A percentile compares a stretch with the other conserved stretches of the same genome.
Evolutionary conservation across 2,888 invertebrate species (phyloP).

Genomic region (Trisateles emortualis): DNA sequence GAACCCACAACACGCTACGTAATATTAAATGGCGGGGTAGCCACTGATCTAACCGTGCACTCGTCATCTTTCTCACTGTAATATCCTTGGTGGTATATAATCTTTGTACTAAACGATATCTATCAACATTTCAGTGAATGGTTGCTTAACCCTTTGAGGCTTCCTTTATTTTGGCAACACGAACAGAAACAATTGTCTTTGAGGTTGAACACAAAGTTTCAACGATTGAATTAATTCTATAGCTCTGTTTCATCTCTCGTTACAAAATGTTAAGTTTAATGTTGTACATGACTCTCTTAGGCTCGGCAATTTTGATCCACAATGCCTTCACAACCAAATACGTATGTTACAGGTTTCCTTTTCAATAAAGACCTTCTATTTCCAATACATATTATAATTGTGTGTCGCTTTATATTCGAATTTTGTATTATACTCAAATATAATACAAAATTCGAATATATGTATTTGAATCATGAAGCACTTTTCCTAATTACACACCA

Average conservation of each 20-base stretch:
- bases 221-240: slow-evolving; percentile 85
- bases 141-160: slow-evolving; percentile 70
- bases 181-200: slow-evolving; percentile 78
- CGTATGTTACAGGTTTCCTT: slow-evolving; percentile 50
- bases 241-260: slow-evolving; percentile 74
- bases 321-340: slow-evolving; percentile 45
- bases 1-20: no score
- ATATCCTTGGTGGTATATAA: no score
- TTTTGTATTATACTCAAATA: no score
- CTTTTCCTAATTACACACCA: no score
- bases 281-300: slow-evolving; percentile 60
- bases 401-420: no score
- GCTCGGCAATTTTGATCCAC: slow-evolving; percentile 59
- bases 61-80: no score
- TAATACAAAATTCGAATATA: no score
- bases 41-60: no score
- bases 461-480: no score
- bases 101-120: slow-evolving; percentile 31
- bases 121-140: slow-evolving; percentile 69
- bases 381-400: slow-evolving; percentile 1
- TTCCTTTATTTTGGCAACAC: slow-evolving; percentile 72
- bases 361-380: slow-evolving; percentile 30
- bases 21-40: no score
- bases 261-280: slow-evolving; percentile 79
- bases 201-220: slow-evolving; percentile 77